Evolutionary conservation across 1,140 invertebrate genomes (phyloP).

Genomic region (Tetragonula clypearis): DNA sequence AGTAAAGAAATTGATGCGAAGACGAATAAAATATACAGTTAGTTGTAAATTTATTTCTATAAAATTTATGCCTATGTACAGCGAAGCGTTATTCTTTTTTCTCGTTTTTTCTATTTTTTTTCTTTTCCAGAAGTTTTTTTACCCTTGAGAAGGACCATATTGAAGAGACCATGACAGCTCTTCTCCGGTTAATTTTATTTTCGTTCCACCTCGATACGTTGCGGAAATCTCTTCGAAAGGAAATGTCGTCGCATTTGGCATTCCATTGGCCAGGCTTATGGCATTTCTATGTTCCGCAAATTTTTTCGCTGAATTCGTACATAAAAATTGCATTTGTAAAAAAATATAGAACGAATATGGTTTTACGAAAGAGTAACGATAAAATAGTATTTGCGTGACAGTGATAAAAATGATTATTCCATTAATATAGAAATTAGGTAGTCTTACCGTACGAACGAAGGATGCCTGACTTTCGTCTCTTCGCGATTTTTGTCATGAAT

Average conservation of each 20-base stretch:
- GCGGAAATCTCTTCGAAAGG: slow-evolving; percentile 86
- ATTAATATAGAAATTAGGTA: slow-evolving; percentile 35
- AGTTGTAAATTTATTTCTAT: neutral
- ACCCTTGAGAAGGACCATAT: slow-evolving; percentile 89
- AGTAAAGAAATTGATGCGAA: too few species aligned
- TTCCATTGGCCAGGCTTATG: slow-evolving; percentile 88
- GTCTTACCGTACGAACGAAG: slow-evolving; percentile 71
- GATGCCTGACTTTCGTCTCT: slow-evolving; percentile 66
- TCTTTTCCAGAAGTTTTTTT: slow-evolving; percentile 35
- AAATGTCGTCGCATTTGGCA: slow-evolving; percentile 88
- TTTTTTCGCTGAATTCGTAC: too few species aligned
- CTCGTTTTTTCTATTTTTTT: neutral
- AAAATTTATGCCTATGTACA: neutral
- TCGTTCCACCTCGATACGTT: slow-evolving; percentile 82
- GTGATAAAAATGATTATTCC: too few species aligned
- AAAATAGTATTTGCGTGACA: too few species aligned
- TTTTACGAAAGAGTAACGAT: neutral
- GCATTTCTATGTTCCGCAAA: slow-evolving; percentile 77
- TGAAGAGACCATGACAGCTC: slow-evolving; percentile 85
- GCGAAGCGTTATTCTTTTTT: neutral
- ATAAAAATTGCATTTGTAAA: neutral
- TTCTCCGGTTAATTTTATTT: slow-evolving; percentile 80
- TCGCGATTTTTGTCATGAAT: slow-evolving; percentile 67
- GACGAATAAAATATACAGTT: too few species aligned
- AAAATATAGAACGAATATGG: neutral